Percentiles rank a stretch among this genome's conserved stretches.
Evolutionary conservation across 2,888 invertebrate genomes (phyloP).

Genomic region (Hartigia nigra): DNA sequence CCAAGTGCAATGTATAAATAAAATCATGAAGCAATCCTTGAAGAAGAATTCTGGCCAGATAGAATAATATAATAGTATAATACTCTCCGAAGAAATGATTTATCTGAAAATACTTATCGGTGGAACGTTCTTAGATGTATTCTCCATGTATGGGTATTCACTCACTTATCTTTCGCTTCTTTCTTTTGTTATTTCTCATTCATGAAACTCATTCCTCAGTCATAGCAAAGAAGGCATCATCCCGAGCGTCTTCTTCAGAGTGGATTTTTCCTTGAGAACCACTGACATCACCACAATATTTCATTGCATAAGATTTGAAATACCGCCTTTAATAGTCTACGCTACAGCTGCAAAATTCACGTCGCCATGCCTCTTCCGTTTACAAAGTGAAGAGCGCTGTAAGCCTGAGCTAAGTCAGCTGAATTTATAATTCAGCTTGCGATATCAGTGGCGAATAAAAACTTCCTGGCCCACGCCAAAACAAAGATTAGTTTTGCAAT

Average conservation of each 20-base stretch:
- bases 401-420: background rate
- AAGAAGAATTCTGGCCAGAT: background rate
- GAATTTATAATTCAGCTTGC: background rate
- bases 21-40: background rate
- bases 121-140: background rate
- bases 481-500: background rate
- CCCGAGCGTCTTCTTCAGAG: background rate
- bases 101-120: background rate
- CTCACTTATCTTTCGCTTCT: background rate
- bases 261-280: conserved; percentile 7
- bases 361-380: background rate
- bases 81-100: background rate
- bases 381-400: background rate
- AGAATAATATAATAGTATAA: background rate
- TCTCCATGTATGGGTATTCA: background rate
- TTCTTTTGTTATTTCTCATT: too few species aligned
- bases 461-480: background rate
- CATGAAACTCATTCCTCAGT: too few species aligned
- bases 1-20: background rate
- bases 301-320: conserved; percentile 17
- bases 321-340: background rate
- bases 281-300: conserved; percentile 5
- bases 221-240: too few species aligned
- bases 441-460: background rate
- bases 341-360: background rate